Percentiles rank a stretch among this genome's conserved stretches.
Conservation (phyloP, 2,797 vertebrate species). For the Picus viridis region DNA sequence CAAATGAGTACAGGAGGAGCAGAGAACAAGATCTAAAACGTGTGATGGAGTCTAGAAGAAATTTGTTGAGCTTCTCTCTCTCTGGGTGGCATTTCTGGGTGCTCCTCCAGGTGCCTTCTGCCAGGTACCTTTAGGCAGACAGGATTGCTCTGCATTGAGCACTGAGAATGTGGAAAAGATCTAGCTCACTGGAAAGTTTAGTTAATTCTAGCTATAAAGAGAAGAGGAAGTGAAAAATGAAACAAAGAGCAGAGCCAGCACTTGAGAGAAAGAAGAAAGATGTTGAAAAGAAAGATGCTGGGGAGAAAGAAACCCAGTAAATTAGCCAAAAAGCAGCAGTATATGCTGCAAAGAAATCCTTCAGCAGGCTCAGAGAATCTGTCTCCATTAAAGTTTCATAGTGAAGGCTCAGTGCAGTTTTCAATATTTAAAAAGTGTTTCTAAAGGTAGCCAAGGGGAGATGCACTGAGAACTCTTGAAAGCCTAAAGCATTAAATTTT, state of each 20-base stretch:
- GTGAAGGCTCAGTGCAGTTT: constrained; percentile 33
- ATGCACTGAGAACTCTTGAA: constrained; percentile 8
- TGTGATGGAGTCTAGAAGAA: not conserved
- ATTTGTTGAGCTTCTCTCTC: not conserved
- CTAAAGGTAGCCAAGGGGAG: constrained; percentile 20
- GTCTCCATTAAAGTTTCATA: constrained; percentile 54
- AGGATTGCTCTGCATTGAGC: not conserved
- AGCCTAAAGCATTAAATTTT: constrained; percentile 16
- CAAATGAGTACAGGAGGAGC: not conserved
- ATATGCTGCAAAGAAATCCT: not conserved
- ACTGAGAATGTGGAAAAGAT: not conserved
- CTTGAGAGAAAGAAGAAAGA: not conserved
- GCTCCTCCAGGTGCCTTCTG: not conserved
- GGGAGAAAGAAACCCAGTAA: not conserved
- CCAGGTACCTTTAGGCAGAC: not conserved
- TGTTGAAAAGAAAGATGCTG: not conserved
- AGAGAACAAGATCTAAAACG: not conserved
- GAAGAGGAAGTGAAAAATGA: constrained; percentile 44
- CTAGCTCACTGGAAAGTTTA: not conserved
- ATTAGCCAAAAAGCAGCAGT: not conserved
- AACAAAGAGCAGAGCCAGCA: not conserved
- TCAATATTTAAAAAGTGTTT: constrained; percentile 47
- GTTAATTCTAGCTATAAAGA: not conserved
- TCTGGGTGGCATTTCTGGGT: not conserved
- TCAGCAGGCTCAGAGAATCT: not conserved